Base-by-base conservation (phyloP, 2,113 vertebrate genomes). In the Craseonycteris thonglongyai region DNA sequence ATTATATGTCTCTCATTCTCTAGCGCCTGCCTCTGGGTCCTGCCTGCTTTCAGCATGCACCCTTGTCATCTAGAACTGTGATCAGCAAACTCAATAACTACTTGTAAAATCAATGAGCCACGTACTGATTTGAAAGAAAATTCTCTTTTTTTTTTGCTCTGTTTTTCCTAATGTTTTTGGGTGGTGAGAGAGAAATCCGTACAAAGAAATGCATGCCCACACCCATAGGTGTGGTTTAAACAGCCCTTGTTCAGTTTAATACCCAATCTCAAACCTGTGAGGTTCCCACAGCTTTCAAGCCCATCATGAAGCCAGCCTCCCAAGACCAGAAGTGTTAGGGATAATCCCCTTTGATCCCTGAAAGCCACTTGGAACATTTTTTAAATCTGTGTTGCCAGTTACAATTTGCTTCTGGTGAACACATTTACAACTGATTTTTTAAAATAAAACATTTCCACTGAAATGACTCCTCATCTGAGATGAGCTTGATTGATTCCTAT, bases 351-450 rank as follows among this genome's bases (percentile, higher is more conserved):
- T 88, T 89, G 86, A 87, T 65, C 42, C 30, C 51, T 68, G 24
- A 83, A 86, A 89, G 82, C 19, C 30, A 54, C 45, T 81, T 61
- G 76, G 28, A 59, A 75, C 80, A 18, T 45, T 65, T 59, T 71
- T 85, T 45, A 45, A 90, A 61, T 61, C 42, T 78, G 76, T 54
- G 94, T 89, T 78, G 22, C 68, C 91, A 45, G 26, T 76, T 54
- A 68, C 49, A 76, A 87, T 94, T 85, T 88, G 13, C 69, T 96
- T 93, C 91, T 80, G 56, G 35, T 14, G 7, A 74, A 84, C 54
- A 61, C 40, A 74, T 56, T 92, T 69, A 30, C 11, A 69, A 33
- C 47, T 91, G 28, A 35, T 75, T 94, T 90, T 91, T 15, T 15
- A 2, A 49, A 78, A 78, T 42, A 51, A 95, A 91, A 88, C n/a